Conservation (phyloP, 2,797 vertebrate genomes). For the Alcedo atthis region DNA sequence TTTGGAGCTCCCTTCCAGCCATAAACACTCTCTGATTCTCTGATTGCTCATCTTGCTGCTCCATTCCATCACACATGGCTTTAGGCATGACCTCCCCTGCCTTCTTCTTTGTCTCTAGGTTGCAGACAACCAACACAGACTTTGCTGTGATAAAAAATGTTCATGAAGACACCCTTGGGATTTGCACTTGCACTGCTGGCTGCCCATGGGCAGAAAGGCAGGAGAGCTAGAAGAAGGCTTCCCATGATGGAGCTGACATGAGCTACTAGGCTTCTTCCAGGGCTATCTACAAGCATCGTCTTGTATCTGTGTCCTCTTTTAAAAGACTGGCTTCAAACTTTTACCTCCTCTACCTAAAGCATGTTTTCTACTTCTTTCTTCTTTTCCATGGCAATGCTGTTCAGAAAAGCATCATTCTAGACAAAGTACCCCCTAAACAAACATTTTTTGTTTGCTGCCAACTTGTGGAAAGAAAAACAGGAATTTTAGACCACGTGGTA, state of each 20-base stretch:
- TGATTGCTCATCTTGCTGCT: not conserved
- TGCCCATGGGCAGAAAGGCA: not conserved
- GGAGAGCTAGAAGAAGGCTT: not conserved
- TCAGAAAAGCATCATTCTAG: not conserved
- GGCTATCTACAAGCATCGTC: not conserved
- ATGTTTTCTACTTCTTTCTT: not conserved
- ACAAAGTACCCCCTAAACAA: not conserved
- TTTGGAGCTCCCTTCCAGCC: too few relatives aligned
- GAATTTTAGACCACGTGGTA: not conserved
- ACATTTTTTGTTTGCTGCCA: not conserved
- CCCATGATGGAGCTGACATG: fast-evolving
- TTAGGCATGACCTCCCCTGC: not conserved
- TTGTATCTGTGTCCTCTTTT: not conserved
- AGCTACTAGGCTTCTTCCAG: not conserved
- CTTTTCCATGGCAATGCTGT: not conserved
- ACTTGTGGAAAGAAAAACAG: not conserved
- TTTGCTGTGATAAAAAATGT: not conserved
- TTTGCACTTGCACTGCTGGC: fast-evolving
- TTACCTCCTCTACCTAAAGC: not conserved
- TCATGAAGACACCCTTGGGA: not conserved
- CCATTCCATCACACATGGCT: not conserved
- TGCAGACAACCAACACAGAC: not conserved
- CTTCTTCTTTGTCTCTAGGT: not conserved
- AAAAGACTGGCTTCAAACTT: not conserved
- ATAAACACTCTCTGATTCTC: too few relatives aligned